These are phyloP conservation scores for Plodia interpunctella DNA, from an alignment of 1,140 invertebrate species.

Conservation along the genomic window DNA sequence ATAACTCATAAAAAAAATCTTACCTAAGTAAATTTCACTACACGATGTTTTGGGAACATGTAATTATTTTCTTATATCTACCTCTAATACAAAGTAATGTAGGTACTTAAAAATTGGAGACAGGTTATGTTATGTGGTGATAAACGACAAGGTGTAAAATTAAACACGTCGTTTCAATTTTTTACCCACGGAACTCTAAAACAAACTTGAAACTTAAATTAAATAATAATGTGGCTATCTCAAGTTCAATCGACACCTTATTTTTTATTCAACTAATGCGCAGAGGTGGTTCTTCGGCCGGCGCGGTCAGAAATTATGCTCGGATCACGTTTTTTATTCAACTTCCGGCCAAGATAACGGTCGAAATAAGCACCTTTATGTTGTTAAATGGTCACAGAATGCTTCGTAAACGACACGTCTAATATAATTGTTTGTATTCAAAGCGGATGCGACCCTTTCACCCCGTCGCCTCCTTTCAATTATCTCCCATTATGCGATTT, in stretches of 20 bases:
- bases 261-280: slow-evolving; percentile 61
- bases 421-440: slow-evolving; percentile 44
- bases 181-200: slow-evolving; percentile 34
- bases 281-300: slow-evolving; percentile 26
- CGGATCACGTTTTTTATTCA: slow-evolving; percentile 52
- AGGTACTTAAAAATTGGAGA: no score
- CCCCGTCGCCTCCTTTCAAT: slow-evolving; percentile 38
- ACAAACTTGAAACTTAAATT: slow-evolving; percentile 55
- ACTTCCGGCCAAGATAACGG: slow-evolving; percentile 66
- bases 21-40: no score
- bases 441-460: slow-evolving; percentile 20
- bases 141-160: no score
- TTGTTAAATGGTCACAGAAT: slow-evolving; percentile 52
- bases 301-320: slow-evolving; percentile 53
- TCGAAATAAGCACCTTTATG: slow-evolving; percentile 56
- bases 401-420: slow-evolving; percentile 37
- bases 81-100: no score
- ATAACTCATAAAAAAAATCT: no score
- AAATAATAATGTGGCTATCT: slow-evolving; percentile 62
- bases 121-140: no score
- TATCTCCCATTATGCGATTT: slow-evolving; percentile 53
- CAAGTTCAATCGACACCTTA: slow-evolving; percentile 54
- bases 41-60: no score
- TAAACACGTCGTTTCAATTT: background rate
- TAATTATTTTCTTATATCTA: no score